Conservation (phyloP, 2,888 invertebrate species). For the Leptinotarsa juncta region DNA sequence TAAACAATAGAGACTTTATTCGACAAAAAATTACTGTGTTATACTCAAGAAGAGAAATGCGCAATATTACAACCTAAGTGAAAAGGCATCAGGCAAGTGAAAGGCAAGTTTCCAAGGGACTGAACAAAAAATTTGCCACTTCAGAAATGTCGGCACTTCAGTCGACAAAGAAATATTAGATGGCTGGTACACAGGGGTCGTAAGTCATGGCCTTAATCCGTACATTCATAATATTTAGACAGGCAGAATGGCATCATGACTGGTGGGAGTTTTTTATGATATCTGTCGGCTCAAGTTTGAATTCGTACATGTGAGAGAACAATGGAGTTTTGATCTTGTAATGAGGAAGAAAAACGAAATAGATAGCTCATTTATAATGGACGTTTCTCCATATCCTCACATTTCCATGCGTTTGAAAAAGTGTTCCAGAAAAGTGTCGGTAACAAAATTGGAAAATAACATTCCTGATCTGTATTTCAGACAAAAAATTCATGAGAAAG, state of each 20-base stretch:
- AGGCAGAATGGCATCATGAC: conserved; percentile 38
- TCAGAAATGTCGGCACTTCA: conserved; percentile 54
- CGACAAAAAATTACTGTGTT: conserved; percentile 18
- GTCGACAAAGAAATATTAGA: conserved; percentile 53
- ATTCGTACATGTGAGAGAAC: not conserved
- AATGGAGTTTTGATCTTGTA: conserved; percentile 2
- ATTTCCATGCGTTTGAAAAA: too few species aligned
- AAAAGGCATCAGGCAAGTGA: conserved; percentile 45
- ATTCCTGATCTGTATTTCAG: too few species aligned
- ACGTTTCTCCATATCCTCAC: too few species aligned
- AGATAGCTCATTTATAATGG: not conserved
- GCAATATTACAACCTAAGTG: conserved; percentile 45
- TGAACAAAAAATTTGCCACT: conserved; percentile 49
- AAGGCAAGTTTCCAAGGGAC: conserved; percentile 44
- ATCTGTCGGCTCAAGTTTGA: conserved; percentile 4
- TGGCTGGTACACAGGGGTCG: conserved; percentile 53
- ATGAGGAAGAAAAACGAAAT: not conserved
- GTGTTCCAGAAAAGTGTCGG: too few species aligned
- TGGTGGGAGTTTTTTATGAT: conserved; percentile 6
- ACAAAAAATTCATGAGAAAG: too few species aligned
- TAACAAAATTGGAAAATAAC: too few species aligned
- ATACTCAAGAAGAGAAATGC: conserved; percentile 41
- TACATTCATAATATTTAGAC: conserved; percentile 56
- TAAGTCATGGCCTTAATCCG: conserved; percentile 54
- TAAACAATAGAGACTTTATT: conserved; percentile 26